Conservation (phyloP, 2,113 vertebrate genomes). For the Hippocampus mohnikei region DNA sequence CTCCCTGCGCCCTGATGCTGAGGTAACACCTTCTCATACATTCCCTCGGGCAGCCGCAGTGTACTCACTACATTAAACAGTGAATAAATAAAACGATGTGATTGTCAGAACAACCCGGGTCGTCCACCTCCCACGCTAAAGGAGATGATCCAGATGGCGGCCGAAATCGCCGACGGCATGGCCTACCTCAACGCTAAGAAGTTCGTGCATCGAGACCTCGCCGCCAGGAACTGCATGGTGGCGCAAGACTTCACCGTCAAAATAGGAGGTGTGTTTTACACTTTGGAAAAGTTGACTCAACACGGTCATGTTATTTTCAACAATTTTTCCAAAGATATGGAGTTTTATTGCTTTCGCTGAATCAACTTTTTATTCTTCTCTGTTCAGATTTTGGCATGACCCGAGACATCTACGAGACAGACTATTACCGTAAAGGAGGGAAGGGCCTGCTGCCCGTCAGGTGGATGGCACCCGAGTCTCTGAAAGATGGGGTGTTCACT, state of each 20-base stretch:
- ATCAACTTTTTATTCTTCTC: neutral
- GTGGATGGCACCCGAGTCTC: conserved; percentile 95
- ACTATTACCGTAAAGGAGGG: conserved; percentile 96
- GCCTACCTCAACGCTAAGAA: conserved; percentile 97
- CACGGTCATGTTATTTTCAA: too few species aligned
- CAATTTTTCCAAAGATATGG: neutral
- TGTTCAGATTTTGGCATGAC: conserved; percentile 94
- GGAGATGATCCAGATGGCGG: conserved; percentile 95
- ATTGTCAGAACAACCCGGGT: conserved; percentile 84
- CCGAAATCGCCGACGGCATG: conserved; percentile 94
- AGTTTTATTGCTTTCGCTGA: neutral
- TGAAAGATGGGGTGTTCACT: conserved; percentile 95
- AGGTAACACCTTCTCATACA: conserved; percentile 70
- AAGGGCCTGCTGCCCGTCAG: conserved; percentile 92
- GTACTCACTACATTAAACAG: neutral
- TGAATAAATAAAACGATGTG: neutral
- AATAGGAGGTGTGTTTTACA: conserved; percentile 81
- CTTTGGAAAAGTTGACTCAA: neutral
- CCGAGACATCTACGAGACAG: conserved; percentile 95
- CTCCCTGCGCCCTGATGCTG: conserved; percentile 86
- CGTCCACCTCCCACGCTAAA: conserved; percentile 85
- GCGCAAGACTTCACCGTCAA: conserved; percentile 91
- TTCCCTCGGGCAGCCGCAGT: neutral
- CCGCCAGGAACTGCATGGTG: conserved; percentile 97
- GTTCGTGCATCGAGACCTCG: conserved; percentile 94